These are phyloP conservation scores for Mythimna ferrago DNA, from an alignment of 2,888 invertebrate genomes.

Conservation along the genomic window DNA sequence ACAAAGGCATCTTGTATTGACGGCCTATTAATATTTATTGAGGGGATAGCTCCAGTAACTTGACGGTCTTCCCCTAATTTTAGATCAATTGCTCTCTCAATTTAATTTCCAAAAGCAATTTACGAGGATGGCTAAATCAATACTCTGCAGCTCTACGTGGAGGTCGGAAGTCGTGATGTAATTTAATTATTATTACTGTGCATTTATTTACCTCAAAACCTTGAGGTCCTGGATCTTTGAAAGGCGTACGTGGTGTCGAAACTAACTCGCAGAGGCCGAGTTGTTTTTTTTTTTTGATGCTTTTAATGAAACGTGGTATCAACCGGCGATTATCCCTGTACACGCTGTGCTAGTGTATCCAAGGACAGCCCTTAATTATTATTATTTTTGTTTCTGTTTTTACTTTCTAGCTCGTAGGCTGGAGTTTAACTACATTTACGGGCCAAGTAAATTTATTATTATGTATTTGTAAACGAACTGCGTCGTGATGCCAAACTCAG, in stretches of 20 bases:
- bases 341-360: no score
- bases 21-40: conserved; percentile 81
- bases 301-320: no score
- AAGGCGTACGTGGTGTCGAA: no score
- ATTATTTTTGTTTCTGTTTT: no score
- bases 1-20: conserved; percentile 75
- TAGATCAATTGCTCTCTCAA: conserved; percentile 72
- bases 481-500: neutral
- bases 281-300: no score
- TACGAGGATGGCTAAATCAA: conserved; percentile 62
- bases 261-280: no score
- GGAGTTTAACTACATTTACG: no score
- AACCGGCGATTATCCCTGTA: no score
- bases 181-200: conserved; percentile 30
- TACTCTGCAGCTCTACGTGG: conserved; percentile 51
- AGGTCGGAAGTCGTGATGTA: conserved; percentile 16
- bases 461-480: neutral
- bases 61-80: conserved; percentile 73
- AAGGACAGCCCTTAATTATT: no score
- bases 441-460: no score
- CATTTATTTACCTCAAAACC: neutral
- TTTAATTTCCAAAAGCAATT: conserved; percentile 65
- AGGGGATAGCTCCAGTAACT: conserved; percentile 73
- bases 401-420: no score
- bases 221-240: no score